These are phyloP conservation scores for Esox lucius DNA, from an alignment of 2,797 vertebrate genomes.

Conservation along the genomic window DNA sequence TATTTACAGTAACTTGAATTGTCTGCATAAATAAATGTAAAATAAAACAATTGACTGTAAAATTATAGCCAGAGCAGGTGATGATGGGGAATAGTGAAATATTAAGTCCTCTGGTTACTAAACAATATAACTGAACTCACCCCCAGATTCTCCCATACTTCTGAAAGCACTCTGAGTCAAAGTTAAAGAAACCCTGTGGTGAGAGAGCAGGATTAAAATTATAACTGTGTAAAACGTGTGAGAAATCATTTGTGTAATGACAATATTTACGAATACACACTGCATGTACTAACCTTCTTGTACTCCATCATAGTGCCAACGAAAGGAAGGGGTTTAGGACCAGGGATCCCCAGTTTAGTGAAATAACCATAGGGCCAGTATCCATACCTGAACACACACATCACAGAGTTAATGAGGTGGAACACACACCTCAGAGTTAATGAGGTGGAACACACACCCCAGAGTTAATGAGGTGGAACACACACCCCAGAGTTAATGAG, in stretches of 20 bases:
- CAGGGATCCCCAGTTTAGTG: conserved; percentile 66
- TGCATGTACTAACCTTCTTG: conserved; percentile 36
- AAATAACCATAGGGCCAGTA: conserved; percentile 64
- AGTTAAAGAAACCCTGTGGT: conserved; percentile 57
- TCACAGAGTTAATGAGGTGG: too few relatives aligned
- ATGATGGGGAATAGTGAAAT: too few relatives aligned
- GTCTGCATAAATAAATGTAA: too few relatives aligned
- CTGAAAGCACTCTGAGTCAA: conserved; percentile 58
- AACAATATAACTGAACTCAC: conserved; percentile 64
- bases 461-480: too few relatives aligned
- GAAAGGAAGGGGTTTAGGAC: conserved; percentile 67
- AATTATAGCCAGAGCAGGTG: too few relatives aligned
- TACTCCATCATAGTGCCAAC: conserved; percentile 67
- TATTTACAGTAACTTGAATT: too few relatives aligned
- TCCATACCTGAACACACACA: conserved; percentile 56
- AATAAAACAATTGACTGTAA: too few relatives aligned
- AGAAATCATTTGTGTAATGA: neutral
- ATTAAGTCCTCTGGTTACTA: too few relatives aligned
- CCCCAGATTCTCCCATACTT: conserved; percentile 77
- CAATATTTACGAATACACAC: neutral
- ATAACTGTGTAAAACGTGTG: neutral
- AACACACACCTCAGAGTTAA: neutral
- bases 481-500: too few relatives aligned
- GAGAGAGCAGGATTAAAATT: too few relatives aligned
- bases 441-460: too few relatives aligned